Evolutionary conservation across 2,888 invertebrate genomes (phyloP), one percentile per base, ranked within the genome.

Genomic region (Tanytarsus gracilentus): DNA sequence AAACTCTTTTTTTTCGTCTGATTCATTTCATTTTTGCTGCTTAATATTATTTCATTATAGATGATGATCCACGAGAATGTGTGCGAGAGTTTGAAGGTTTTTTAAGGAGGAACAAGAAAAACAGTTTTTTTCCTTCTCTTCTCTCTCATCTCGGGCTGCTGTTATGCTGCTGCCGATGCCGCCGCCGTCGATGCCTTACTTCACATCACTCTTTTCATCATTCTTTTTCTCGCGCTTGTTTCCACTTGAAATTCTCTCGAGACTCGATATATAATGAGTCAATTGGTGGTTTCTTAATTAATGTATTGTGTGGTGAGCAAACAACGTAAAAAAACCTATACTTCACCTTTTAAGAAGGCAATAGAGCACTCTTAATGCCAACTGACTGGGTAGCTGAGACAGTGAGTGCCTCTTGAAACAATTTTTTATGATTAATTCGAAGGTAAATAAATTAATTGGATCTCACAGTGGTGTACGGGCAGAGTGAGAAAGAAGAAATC

Each of bases 241-340:
- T 44, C 21, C 21, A 44, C 44, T 44, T 44, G 11, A 44, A 44
- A 44, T 44, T 44, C 44, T 44, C 44, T 44, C 23, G 44, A 44
- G 44, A 44, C 21, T 44, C 23, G 49, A 49, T 26, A 26, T 55
- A 55, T 58, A 58, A 58, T 58, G 58, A 58, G 58, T 58, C 58
- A 58, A 58, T 58, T 58, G 58, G 48, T 58, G 58, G 48, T 58
- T 58, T 44, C 48, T 58, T 58, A 58, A 58, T 58, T 58, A 58
- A 58, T 58, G 48, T 48, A 58, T 58, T 58, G 58, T 58, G 44
- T 40, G 48, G 58, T 48, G 58, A 56, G 26, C 55, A 56, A 56
- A 56, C 55, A 56, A 56, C 30, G 40, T 27, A 40, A 56, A 40
- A 44, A 44, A 44, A 44, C 18, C 16, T 16, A 21, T 44, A 44